Conservation (phyloP, 2,113 vertebrate genomes). For the Saccopteryx leptura region DNA sequence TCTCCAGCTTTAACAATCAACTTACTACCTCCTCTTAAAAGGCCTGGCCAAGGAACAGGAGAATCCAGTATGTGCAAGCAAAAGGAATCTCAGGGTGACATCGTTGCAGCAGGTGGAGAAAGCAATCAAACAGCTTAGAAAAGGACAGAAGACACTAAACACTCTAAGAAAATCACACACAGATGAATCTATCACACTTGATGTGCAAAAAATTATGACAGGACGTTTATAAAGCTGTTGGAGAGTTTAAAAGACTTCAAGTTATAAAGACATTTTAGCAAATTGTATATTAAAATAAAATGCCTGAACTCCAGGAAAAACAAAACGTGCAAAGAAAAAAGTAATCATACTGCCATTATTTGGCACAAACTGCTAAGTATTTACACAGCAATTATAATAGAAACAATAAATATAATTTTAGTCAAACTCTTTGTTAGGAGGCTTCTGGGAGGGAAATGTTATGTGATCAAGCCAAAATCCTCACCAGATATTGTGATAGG, state of each 20-base stretch:
- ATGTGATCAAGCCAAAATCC: background rate
- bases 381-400: background rate
- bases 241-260: background rate
- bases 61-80: background rate
- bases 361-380: background rate
- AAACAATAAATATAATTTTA: background rate
- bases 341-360: background rate
- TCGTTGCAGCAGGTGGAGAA: too few species aligned
- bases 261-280: constrained; percentile 44
- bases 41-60: background rate
- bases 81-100: too few species aligned
- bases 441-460: background rate
- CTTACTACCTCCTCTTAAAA: background rate
- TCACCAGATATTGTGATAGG: too few species aligned
- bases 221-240: background rate
- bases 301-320: background rate
- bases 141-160: background rate
- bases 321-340: background rate
- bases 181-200: background rate
- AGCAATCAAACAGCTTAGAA: background rate
- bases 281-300: constrained; percentile 10
- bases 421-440: background rate
- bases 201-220: background rate
- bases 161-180: background rate
- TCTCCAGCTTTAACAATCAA: background rate